phyloP scores from a whole-genome alignment of 2,113 vertebrate genomes.

The Prionailurus viverrinus region DNA sequence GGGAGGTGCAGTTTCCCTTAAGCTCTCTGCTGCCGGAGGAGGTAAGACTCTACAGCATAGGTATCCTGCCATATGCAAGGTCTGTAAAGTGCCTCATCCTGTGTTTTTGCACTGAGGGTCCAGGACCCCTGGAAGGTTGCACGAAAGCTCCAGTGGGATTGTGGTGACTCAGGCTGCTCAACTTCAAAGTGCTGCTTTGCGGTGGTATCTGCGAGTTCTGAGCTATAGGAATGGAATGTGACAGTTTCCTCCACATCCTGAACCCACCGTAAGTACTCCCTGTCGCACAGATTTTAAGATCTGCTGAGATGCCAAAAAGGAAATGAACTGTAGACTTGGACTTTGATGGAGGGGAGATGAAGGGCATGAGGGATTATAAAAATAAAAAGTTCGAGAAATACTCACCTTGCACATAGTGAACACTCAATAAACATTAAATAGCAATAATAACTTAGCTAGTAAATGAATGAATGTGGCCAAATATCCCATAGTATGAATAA shows the following conservation, averaged over 20 bases:
- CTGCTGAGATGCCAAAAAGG: conserved; percentile 81
- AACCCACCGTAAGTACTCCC: conserved; percentile 79
- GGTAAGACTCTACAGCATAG: not conserved
- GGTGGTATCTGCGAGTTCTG: conserved; percentile 65
- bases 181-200: conserved; percentile 73
- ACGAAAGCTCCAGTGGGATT: not conserved
- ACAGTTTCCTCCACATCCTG: conserved; percentile 79
- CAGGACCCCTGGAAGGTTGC: conserved; percentile 20
- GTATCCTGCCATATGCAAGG: not conserved
- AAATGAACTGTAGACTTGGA: conserved; percentile 77
- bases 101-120: not conserved
- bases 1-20: not conserved
- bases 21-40: not conserved
- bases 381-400: conserved; percentile 77
- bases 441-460: conserved; percentile 70
- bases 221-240: conserved; percentile 80
- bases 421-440: conserved; percentile 81
- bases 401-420: conserved; percentile 80
- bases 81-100: not conserved
- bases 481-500: conserved; percentile 42
- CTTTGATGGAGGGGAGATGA: conserved; percentile 81
- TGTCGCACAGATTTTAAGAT: conserved; percentile 79
- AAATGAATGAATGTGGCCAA: conserved; percentile 66
- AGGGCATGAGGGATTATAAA: conserved; percentile 78
- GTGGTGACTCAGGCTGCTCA: conserved; percentile 51